phyloP scores from a whole-genome alignment of 2,888 invertebrate species.

The Epinotia bilunana region DNA sequence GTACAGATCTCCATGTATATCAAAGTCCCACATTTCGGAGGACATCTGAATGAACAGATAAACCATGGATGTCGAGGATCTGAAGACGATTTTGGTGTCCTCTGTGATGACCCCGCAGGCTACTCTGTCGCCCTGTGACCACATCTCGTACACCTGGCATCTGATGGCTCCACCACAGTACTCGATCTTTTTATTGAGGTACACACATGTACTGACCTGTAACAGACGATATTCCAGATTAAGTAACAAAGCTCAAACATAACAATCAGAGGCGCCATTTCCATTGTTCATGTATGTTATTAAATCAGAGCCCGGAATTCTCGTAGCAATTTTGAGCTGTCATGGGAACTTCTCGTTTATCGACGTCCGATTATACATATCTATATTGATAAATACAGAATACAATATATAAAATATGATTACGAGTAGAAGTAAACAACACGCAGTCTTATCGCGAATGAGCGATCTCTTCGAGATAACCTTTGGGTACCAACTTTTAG shows the following conservation, averaged over 20 bases:
- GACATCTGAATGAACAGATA: slow-evolving; percentile 99
- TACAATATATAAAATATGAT: too few relatives aligned
- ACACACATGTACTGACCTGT: slow-evolving; percentile 95
- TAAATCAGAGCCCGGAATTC: too few relatives aligned
- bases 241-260: not conserved
- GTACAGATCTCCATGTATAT: slow-evolving; percentile 98
- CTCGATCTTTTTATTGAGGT: slow-evolving; percentile 97
- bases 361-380: too few relatives aligned
- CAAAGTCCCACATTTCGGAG: slow-evolving; percentile 99
- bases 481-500: too few relatives aligned
- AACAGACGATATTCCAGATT: slow-evolving; percentile 10
- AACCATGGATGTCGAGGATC: slow-evolving; percentile 98
- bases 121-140: slow-evolving; percentile 97
- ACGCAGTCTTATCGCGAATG: too few relatives aligned
- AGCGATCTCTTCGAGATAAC: too few relatives aligned
- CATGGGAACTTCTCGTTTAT: too few relatives aligned
- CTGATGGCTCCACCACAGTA: slow-evolving; percentile 93
- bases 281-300: too few relatives aligned
- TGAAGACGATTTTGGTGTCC: slow-evolving; percentile 98
- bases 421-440: too few relatives aligned
- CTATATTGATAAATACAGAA: too few relatives aligned
- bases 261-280: too few relatives aligned
- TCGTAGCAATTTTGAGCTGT: too few relatives aligned
- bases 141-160: slow-evolving; percentile 97
- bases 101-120: slow-evolving; percentile 97